These are phyloP conservation scores for Paramuricea clavata DNA, from an alignment of 92 coral and sea anemone genomes.

Conservation along the genomic window DNA sequence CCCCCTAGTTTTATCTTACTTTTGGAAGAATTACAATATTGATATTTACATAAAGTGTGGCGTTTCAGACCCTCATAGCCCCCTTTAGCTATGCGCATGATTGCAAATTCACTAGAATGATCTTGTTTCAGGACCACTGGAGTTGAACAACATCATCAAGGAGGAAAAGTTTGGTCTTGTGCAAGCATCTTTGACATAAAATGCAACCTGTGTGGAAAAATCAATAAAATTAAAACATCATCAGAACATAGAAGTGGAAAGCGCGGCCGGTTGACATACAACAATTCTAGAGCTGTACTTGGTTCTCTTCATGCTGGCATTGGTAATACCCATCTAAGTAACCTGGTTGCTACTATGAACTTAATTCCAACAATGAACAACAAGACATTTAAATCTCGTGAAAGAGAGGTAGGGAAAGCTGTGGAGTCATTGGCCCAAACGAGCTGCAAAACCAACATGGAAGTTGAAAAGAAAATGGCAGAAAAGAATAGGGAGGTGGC, in stretches of 20 bases:
- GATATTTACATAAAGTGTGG: not conserved
- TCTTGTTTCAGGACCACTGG: not conserved
- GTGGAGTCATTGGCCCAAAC: slow-evolving; percentile 52
- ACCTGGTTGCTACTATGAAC: slow-evolving; percentile 46
- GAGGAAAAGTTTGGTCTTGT: slow-evolving; percentile 52
- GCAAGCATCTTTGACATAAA: slow-evolving; percentile 53
- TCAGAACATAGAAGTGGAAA: no score
- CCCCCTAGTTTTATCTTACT: no score
- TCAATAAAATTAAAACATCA: slow-evolving; percentile 46
- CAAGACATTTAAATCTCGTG: slow-evolving; percentile 61
- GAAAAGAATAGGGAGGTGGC: not conserved
- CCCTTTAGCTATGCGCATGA: not conserved
- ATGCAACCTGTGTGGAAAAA: slow-evolving; percentile 52
- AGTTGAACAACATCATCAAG: not conserved
- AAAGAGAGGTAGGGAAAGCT: slow-evolving; percentile 70
- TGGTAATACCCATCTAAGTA: no score
- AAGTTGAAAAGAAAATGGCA: slow-evolving; percentile 39
- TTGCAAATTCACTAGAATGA: not conserved
- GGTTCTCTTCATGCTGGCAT: no score
- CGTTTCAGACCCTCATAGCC: not conserved
- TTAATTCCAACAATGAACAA: slow-evolving; percentile 54
- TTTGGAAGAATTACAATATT: no score
- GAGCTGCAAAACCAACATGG: slow-evolving; percentile 47
- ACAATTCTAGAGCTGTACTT: no score
- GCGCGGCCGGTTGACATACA: slow-evolving; percentile 56